Percentiles rank a stretch among this genome's conserved stretches.
phyloP scores from a whole-genome alignment of 2,113 vertebrate genomes.

The Lasiurus cinereus region DNA sequence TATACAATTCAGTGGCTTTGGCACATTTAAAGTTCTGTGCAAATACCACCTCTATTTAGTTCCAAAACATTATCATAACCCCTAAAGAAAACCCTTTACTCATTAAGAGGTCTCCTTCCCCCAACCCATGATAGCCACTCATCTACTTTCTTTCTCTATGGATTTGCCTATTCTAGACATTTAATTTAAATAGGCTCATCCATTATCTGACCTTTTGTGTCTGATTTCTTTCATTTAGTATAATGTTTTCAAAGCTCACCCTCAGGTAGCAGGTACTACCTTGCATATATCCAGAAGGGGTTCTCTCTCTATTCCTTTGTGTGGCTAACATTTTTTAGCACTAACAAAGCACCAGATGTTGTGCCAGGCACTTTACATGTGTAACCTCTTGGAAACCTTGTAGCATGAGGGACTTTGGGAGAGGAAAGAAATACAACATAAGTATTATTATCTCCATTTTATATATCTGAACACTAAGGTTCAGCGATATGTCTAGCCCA shows the following conservation, averaged over 20 bases:
- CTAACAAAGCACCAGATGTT: background rate
- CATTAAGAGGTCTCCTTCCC: background rate
- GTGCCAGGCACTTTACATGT: background rate
- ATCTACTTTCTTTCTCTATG: background rate
- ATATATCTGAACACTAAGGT: background rate
- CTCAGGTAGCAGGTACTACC: background rate
- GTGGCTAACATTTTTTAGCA: background rate
- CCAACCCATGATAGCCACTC: background rate
- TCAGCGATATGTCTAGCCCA: background rate
- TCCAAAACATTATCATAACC: background rate
- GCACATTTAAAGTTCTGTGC: background rate
- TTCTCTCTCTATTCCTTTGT: background rate
- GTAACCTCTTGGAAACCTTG: background rate
- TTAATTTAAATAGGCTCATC: background rate
- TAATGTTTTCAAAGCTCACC: background rate
- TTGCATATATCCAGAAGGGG: background rate
- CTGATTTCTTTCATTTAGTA: background rate
- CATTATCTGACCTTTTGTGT: background rate
- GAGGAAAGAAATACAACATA: background rate
- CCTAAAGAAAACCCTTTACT: background rate
- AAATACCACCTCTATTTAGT: background rate
- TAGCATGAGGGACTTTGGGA: background rate
- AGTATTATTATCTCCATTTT: background rate
- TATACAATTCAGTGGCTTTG: background rate
- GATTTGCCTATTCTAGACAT: background rate